These are phyloP conservation scores for Ennomos fuscantarius DNA, from an alignment of 2,888 invertebrate species.

Conservation along the genomic window DNA sequence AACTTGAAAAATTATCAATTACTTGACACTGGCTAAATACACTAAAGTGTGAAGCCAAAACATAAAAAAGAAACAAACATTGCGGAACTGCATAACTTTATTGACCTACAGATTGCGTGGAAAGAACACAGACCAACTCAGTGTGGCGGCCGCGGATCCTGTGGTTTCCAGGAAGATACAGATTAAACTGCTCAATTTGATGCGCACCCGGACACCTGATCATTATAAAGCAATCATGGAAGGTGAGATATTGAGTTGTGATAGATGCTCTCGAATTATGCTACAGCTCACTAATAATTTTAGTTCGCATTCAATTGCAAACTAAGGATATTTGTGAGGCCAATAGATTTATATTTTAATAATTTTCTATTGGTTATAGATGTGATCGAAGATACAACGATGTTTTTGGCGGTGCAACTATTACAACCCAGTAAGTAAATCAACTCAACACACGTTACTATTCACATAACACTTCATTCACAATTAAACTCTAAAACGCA, in stretches of 20 bases:
- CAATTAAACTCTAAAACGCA: too few relatives aligned
- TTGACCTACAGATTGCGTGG: conserved; percentile 54
- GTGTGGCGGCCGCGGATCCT: conserved; percentile 59
- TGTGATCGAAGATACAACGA: conserved; percentile 66
- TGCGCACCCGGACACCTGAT: conserved; percentile 52
- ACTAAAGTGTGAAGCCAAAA: too few relatives aligned
- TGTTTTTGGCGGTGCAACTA: conserved; percentile 66
- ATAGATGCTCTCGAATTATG: too few relatives aligned
- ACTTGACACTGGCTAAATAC: too few relatives aligned
- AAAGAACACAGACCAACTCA: conserved; percentile 65
- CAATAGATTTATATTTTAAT: background rate
- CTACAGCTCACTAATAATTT: too few relatives aligned
- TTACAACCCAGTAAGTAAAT: conserved; percentile 65
- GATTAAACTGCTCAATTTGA: conserved; percentile 64
- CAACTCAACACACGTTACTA: conserved; percentile 1
- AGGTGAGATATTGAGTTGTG: conserved; percentile 46
- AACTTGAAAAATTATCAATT: too few relatives aligned
- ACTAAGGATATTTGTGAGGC: too few relatives aligned
- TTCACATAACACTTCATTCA: too few relatives aligned
- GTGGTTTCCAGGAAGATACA: conserved; percentile 72
- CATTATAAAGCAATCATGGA: conserved; percentile 55
- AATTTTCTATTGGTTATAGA: conserved; percentile 54
- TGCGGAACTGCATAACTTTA: too few relatives aligned
- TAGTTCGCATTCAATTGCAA: too few relatives aligned
- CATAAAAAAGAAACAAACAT: too few relatives aligned